These are phyloP conservation scores for Pteria penguin DNA, from an alignment of 2,888 invertebrate species.

Conservation along the genomic window DNA sequence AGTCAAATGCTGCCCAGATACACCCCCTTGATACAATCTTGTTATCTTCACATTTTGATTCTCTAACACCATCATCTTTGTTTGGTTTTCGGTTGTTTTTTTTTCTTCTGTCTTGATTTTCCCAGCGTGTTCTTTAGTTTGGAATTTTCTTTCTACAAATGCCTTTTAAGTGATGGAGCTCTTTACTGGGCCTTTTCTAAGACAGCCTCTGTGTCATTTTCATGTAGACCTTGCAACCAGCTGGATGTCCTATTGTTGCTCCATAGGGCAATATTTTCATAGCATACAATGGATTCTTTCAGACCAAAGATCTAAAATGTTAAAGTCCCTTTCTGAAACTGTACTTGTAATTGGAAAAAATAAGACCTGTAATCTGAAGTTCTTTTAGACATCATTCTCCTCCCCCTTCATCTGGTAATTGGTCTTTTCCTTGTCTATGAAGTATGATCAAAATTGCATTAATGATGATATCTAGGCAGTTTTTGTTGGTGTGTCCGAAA, in stretches of 20 bases:
- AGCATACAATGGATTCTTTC: conserved; percentile 34
- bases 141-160: conserved; percentile 10
- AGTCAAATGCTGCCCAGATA: conserved; percentile 1
- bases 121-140: conserved; percentile 18
- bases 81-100: conserved; percentile 17
- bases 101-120: conserved; percentile 29
- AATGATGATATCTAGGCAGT: conserved; percentile 30
- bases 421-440: conserved; percentile 42
- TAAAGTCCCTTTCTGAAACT: conserved; percentile 31
- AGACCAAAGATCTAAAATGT: conserved; percentile 23
- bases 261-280: conserved; percentile 42
- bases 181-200: conserved; percentile 31
- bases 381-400: background rate
- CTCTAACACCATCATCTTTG: conserved; percentile 4
- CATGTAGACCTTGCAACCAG: conserved; percentile 18
- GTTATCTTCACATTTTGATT: background rate
- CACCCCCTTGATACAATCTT: background rate
- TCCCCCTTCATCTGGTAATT: conserved; percentile 35
- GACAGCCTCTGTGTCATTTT: background rate
- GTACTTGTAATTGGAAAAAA: conserved; percentile 38
- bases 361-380: background rate
- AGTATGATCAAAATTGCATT: conserved; percentile 35
- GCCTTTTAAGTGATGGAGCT: background rate
- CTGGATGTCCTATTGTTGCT: conserved; percentile 35
- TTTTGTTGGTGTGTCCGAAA: conserved; percentile 28